These are phyloP conservation scores for Brachypalpus laphriformis DNA, from an alignment of 2,888 invertebrate genomes.

Conservation along the genomic window DNA sequence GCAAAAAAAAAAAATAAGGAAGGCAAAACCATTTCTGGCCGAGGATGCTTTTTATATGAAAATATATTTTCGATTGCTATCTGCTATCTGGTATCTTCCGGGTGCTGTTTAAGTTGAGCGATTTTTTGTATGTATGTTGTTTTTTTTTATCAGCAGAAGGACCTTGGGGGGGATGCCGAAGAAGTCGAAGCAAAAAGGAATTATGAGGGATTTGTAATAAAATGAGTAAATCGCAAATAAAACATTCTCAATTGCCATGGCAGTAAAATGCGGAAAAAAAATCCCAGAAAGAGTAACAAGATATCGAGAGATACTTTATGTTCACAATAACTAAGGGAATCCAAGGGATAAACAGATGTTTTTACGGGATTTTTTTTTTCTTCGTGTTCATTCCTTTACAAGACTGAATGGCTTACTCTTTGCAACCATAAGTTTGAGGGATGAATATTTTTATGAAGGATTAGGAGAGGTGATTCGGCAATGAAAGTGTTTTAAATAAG, in stretches of 20 bases:
- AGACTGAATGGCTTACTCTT: conserved; percentile 19
- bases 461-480: conserved; percentile 19
- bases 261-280: conserved; percentile 35
- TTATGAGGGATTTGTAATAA: conserved; percentile 70
- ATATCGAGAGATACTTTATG: conserved; percentile 49
- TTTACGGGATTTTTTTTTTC: conserved; percentile 23
- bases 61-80: conserved; percentile 55
- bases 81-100: conserved; percentile 28
- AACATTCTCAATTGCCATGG: conserved; percentile 59
- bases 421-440: neutral
- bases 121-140: conserved; percentile 19
- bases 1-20: conserved; percentile 3
- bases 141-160: conserved; percentile 9
- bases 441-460: conserved; percentile 11
- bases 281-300: conserved; percentile 26
- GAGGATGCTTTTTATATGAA: conserved; percentile 44
- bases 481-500: conserved; percentile 29
- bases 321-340: conserved; percentile 51
- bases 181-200: conserved; percentile 46
- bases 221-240: conserved; percentile 68
- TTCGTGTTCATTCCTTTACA: neutral
- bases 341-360: conserved; percentile 51
- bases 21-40: conserved; percentile 1
- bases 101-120: conserved; percentile 54
- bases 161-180: neutral